Conservation (phyloP, 2,797 vertebrate species). For the Oreonectes daqikongensis region DNA sequence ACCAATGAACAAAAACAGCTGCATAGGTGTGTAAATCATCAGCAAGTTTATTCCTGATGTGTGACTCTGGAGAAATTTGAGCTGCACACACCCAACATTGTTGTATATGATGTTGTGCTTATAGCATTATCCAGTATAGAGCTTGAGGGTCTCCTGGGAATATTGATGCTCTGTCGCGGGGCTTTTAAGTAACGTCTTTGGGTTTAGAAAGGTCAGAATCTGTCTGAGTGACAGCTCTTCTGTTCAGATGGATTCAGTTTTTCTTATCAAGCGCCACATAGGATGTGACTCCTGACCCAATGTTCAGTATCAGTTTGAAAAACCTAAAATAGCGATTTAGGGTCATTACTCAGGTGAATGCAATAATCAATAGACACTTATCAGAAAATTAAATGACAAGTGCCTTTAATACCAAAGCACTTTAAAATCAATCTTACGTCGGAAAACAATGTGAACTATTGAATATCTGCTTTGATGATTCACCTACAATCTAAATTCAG, state of each 20-base stretch:
- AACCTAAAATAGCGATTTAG: slow-evolving; percentile 25
- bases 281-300: slow-evolving; percentile 21
- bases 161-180: background rate
- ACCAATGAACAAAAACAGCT: no score
- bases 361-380: slow-evolving; percentile 22
- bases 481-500: no score
- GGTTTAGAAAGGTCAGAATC: slow-evolving; percentile 10
- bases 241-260: background rate
- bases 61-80: no score
- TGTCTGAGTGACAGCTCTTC: background rate
- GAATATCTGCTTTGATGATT: no score
- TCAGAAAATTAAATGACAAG: slow-evolving; percentile 13
- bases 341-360: background rate
- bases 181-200: slow-evolving; percentile 14
- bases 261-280: slow-evolving; percentile 14
- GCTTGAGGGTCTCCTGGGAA: background rate
- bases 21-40: no score
- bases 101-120: no score
- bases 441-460: no score
- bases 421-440: no score
- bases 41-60: no score
- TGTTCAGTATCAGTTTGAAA: slow-evolving; percentile 11
- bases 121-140: no score
- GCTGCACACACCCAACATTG: background rate
- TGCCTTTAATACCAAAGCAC: no score